Base-by-base conservation (phyloP, 1,140 invertebrate genomes). In the Araneus ventricosus region DNA sequence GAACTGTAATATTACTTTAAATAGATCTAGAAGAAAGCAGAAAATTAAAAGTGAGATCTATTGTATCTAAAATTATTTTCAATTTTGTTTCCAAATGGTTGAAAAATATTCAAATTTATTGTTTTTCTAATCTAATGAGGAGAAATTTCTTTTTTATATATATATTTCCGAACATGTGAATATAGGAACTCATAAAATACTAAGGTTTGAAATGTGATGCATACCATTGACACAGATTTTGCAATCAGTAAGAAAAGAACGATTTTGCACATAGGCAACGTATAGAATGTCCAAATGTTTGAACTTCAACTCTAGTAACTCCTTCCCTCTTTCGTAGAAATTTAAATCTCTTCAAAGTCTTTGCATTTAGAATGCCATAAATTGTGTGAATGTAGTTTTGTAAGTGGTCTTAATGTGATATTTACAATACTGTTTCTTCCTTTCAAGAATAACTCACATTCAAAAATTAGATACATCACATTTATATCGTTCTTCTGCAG, bases 341-440 rank as follows among this genome's bases (percentile, higher is more conserved):
- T 67, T 67, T 30, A 30, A 37, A 34, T 75, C 30, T 75, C 30
- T 75, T 75, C 70, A 75, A 75, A 75, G 70, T 75, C 30, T 75
- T 34, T 8, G 67, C 30, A 75, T 75, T 34, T 75, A 75, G 27
- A 75, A 30, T 75, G 70, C 1, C 30, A 75, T 37, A 34, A 37
- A 37, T 37, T 75, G 70, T 75, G 20, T 75, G 30, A 75, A 37
- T 75, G 70, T 75, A 75, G 70, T 75, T 75, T 75, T 37, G 27
- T 75, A 75, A 37, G 30, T 75, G 70, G 63, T 75, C 10, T 75
- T 75, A 20, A 75, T 75, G 70, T 75, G 70, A 75, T 75, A 75
- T 75, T 75, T 75, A 75, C 10, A 37, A 22, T 75, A 34, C 30
- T 75, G 5, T 75, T 20, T 75, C 4, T 17, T 17, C 4, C 30